Evolutionary conservation across 2,797 vertebrate species (phyloP).

Genomic region (Cossypha niveicapilla): DNA sequence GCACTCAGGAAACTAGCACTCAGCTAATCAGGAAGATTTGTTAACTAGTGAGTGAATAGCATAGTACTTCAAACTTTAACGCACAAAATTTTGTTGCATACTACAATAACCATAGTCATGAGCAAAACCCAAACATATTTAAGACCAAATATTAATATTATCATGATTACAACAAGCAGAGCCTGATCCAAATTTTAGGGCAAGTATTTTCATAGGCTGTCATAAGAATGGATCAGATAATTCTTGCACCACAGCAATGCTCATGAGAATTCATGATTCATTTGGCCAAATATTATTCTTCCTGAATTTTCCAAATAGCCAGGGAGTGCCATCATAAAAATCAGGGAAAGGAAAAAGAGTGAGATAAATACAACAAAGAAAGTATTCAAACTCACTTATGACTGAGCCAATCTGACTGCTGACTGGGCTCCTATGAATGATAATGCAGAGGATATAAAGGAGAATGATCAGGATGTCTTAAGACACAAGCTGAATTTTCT

Average conservation of each 20-base stretch:
- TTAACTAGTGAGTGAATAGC: not conserved
- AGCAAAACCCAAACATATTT: not conserved
- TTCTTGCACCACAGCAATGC: not conserved
- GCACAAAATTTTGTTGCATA: not conserved
- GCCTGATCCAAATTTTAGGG: not conserved
- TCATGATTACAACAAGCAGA: not conserved
- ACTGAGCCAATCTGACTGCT: not conserved
- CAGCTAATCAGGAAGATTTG: not conserved
- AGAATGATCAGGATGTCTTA: not conserved
- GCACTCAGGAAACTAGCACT: not conserved
- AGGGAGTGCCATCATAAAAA: conserved; percentile 15
- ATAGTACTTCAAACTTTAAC: not conserved
- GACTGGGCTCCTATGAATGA: not conserved
- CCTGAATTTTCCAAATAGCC: conserved; percentile 4
- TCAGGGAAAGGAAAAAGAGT: not conserved
- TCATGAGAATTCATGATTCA: not conserved
- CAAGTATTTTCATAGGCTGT: not conserved
- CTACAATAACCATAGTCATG: not conserved
- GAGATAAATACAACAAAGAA: not conserved
- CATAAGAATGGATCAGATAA: not conserved
- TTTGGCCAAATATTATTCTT: conserved; percentile 19
- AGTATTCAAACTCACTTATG: not conserved
- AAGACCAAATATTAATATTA: not conserved
- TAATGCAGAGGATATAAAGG: not conserved
- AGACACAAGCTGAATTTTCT: not conserved